Percentiles rank a stretch among this genome's conserved stretches.
phyloP scores from a whole-genome alignment of 2,888 invertebrate genomes.

The Epinotia demarniana region DNA sequence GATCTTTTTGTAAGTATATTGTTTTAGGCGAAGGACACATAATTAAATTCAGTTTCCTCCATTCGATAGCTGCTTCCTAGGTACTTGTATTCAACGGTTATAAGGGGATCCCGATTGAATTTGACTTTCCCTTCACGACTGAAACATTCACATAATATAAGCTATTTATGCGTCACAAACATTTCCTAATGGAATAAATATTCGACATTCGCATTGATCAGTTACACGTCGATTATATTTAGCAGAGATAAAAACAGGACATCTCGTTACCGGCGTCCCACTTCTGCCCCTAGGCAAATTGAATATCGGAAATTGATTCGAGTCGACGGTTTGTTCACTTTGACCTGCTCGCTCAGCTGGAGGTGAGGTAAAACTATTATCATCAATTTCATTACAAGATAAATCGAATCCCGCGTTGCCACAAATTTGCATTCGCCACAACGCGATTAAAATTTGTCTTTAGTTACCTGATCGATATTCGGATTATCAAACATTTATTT shows the following conservation, averaged over 20 bases:
- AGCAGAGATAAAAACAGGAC: slow-evolving; percentile 56
- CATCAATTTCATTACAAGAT: slow-evolving; percentile 62
- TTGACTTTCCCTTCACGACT: slow-evolving; percentile 3
- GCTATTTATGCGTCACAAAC: slow-evolving; percentile 28
- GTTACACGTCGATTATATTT: slow-evolving; percentile 43
- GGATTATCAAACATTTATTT: neutral
- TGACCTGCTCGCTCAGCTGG: slow-evolving; percentile 64
- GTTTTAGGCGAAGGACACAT: slow-evolving; percentile 16
- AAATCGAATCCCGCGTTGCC: slow-evolving; percentile 54
- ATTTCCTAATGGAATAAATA: slow-evolving; percentile 39
- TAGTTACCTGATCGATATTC: slow-evolving; percentile 5
- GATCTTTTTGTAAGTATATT: slow-evolving; percentile 21
- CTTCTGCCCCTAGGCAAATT: slow-evolving; percentile 70
- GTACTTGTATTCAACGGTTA: slow-evolving; percentile 16
- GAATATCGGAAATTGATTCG: slow-evolving; percentile 79
- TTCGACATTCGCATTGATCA: slow-evolving; percentile 25
- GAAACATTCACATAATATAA: slow-evolving; percentile 25
- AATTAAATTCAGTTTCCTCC: slow-evolving; percentile 22
- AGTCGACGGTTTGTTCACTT: slow-evolving; percentile 68
- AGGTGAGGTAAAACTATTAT: slow-evolving; percentile 71
- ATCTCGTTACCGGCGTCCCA: slow-evolving; percentile 53
- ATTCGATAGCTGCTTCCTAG: slow-evolving; percentile 16
- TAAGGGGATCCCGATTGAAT: slow-evolving; percentile 31
- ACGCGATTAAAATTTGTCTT: slow-evolving; percentile 3
- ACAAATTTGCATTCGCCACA: slow-evolving; percentile 28